phyloP scores from a whole-genome alignment of 35 echinoderm and acorn worm genomes.

The Antedon bifida region DNA sequence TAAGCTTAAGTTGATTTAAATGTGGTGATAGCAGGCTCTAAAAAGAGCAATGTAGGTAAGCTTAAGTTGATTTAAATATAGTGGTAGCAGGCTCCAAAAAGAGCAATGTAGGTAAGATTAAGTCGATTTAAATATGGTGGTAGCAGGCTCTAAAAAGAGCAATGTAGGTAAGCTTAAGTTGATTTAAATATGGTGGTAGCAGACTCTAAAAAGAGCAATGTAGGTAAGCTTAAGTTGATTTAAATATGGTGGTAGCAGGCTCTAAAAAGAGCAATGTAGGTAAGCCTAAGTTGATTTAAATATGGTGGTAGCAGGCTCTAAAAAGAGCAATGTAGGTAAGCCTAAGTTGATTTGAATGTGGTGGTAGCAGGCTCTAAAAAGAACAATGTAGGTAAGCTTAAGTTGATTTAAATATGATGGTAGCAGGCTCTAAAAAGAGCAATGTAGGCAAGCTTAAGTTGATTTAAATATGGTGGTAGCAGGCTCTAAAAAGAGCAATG shows the following conservation, averaged over 20 bases:
- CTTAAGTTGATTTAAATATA: constrained; percentile 68
- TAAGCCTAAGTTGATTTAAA: no score
- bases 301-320: constrained; percentile 71
- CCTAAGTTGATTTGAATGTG: constrained; percentile 69
- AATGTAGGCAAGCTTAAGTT: no score
- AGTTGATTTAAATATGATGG: constrained; percentile 70
- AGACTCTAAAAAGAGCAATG: constrained; percentile 57
- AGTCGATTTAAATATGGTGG: constrained; percentile 71
- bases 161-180: no score
- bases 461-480: constrained; percentile 75
- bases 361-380: constrained; percentile 73
- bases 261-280: constrained; percentile 60
- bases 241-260: constrained; percentile 82
- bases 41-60: no score
- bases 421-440: constrained; percentile 65
- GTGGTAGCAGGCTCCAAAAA: constrained; percentile 66
- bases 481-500: constrained; percentile 59
- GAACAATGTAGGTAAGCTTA: constrained; percentile 86
- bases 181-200: constrained; percentile 75
- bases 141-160: constrained; percentile 65
- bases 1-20: no score
- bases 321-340: no score
- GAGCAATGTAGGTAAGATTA: no score
- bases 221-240: no score
- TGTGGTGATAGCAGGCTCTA: constrained; percentile 70